These are phyloP conservation scores for Akabosia matsudoensis DNA, from an alignment of 1,140 invertebrate genomes.

Conservation along the genomic window DNA sequence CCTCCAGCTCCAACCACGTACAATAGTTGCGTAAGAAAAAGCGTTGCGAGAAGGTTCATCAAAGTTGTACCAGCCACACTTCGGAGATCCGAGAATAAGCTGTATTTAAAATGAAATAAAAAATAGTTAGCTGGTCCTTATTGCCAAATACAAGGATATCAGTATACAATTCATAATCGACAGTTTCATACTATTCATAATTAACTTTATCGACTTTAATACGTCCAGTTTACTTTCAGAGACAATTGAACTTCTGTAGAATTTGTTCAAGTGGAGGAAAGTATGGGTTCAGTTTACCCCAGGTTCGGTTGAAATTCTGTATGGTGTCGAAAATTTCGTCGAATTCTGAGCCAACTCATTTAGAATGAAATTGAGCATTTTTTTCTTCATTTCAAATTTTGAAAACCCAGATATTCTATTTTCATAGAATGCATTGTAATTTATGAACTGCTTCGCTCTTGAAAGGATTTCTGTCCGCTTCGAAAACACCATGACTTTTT, in stretches of 20 bases:
- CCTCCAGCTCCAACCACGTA: constrained; percentile 67
- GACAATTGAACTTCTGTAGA: background rate
- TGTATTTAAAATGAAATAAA: constrained; percentile 53
- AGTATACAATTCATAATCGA: background rate
- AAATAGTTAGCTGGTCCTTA: no score
- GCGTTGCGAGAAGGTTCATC: constrained; percentile 65
- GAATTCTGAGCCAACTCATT: no score
- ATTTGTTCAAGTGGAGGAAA: background rate
- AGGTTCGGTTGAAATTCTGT: no score
- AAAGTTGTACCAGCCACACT: constrained; percentile 64
- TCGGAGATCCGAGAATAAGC: constrained; percentile 64
- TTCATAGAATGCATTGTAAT: no score
- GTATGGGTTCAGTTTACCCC: background rate
- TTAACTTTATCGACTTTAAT: background rate
- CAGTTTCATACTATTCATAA: background rate
- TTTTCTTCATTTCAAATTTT: no score
- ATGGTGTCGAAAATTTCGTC: no score
- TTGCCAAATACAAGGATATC: no score
- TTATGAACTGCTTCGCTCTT: no score
- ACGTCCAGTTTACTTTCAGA: background rate
- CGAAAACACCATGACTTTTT: no score
- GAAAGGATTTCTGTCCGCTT: no score
- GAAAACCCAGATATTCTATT: no score
- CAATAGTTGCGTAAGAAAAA: constrained; percentile 67
- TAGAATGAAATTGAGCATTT: no score